These are phyloP conservation scores for Lophotriccus pileatus DNA, from an alignment of 2,797 vertebrate genomes.

Conservation along the genomic window DNA sequence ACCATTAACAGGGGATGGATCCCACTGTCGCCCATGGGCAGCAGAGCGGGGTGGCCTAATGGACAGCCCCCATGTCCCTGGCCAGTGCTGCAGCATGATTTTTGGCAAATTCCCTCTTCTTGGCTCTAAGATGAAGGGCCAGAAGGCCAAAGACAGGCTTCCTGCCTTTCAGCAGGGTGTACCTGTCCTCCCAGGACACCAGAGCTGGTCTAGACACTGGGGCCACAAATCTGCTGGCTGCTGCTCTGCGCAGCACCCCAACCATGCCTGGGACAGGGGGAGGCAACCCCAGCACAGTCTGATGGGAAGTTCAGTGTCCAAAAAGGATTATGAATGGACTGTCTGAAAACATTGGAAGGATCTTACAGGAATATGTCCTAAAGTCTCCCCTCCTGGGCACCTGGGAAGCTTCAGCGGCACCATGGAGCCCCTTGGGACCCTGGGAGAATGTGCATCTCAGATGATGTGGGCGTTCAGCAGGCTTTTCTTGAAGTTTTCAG, in stretches of 20 bases:
- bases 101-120: not conserved
- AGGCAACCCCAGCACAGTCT: not conserved
- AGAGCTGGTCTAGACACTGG: not conserved
- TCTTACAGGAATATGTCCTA: not conserved
- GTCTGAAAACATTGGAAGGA: not conserved
- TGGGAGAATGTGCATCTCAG: not conserved
- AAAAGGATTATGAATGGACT: not conserved
- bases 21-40: accelerated
- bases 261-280: not conserved
- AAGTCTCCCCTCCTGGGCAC: not conserved
- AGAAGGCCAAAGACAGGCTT: not conserved
- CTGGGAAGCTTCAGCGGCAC: not conserved
- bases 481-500: not conserved
- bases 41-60: accelerated
- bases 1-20: not conserved
- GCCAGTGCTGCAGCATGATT: accelerated
- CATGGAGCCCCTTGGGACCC: not conserved
- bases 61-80: not conserved
- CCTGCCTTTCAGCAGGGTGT: not conserved
- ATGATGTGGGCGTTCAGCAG: not conserved
- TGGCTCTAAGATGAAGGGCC: not conserved
- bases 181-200: slow-evolving; percentile 1
- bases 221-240: slow-evolving; percentile 31
- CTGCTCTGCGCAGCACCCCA: not conserved
- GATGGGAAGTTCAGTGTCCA: not conserved